Evolutionary conservation across 2,888 invertebrate species (phyloP), one percentile per base, ranked within the genome.

Genomic region (Patella pellucida): DNA sequence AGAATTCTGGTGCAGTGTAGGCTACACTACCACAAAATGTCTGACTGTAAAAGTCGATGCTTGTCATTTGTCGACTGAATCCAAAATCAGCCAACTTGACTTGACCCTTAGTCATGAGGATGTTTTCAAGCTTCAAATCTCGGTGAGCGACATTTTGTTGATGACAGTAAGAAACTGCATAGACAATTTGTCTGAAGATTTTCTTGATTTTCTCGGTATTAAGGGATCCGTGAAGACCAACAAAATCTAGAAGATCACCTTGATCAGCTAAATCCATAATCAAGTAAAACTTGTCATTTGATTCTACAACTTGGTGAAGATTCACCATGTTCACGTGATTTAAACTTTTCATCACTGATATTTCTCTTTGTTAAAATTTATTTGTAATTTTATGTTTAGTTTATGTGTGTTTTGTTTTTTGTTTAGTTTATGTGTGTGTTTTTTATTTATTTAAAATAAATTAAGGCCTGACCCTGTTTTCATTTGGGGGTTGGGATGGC

Each of bases 1-100:
- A 56, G 56, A 56, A n/a, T 56, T 56, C 56, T n/a, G 56, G 56
- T n/a, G 56, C 56, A 56, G 56, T 56, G 56, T 56, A 56, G 19
- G 56, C 56, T 56, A 56, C 56, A 56, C 56, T 56, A 56, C 56
- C 56, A 56, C 56, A 56, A 19, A 56, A 56, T 56, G 56, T 56
- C 15, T 56, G 56, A 14, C 56, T 56, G 56, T n/a, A 56, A 56
- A 56, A 19, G 19, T 56, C 56, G 19, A 7, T 56, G 56, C n/a
- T 56, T 56, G 56, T 56, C 56, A 56, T 56, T 56, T 56, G 56
- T 56, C 56, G 56, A 19, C 56, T 56, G 56, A 56, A 56, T 56
- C 56, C 56, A 56, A 56, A 56, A 56, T 56, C 56, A 56, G 56
- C 56, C 19, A 56, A 56, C 56, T 56, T 56, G 56, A 56, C 56